Percentiles rank a stretch among this genome's conserved stretches.
These are phyloP conservation scores for Antheraea yamamai DNA, from an alignment of 2,888 invertebrate species.

Conservation along the genomic window DNA sequence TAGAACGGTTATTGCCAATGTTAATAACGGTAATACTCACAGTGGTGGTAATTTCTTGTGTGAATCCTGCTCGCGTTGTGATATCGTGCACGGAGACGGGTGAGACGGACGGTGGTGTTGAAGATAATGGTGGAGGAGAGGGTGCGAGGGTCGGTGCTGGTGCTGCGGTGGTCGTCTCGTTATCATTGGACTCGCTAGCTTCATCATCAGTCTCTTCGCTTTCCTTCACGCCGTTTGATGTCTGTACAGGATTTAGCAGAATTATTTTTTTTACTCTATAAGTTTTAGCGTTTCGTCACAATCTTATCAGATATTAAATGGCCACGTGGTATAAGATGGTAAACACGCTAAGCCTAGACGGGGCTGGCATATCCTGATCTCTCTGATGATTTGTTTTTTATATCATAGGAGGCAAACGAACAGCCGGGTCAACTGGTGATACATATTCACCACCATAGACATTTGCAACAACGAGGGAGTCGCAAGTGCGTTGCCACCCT, in stretches of 20 bases:
- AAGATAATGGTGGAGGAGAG: conserved; percentile 49
- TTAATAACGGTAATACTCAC: conserved; percentile 44
- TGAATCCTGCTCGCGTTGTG: conserved; percentile 60
- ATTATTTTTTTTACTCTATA: background rate
- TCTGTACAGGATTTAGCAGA: conserved; percentile 42
- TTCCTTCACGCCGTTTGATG: conserved; percentile 73
- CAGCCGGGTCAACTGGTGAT: too few relatives aligned
- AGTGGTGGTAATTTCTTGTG: conserved; percentile 68
- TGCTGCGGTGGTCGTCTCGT: conserved; percentile 51
- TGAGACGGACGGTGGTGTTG: conserved; percentile 49
- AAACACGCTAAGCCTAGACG: too few relatives aligned
- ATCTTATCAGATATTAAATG: too few relatives aligned
- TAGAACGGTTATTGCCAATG: too few relatives aligned
- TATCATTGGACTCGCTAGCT: conserved; percentile 63
- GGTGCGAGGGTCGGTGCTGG: conserved; percentile 51
- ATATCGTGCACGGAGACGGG: conserved; percentile 58
- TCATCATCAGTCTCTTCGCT: conserved; percentile 72
- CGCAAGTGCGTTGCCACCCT: too few relatives aligned
- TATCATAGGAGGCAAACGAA: too few relatives aligned
- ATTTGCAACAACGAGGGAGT: too few relatives aligned
- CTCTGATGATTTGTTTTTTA: too few relatives aligned
- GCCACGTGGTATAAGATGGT: too few relatives aligned
- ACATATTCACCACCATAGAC: too few relatives aligned
- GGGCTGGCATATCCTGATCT: too few relatives aligned
- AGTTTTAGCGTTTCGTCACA: too few relatives aligned